Percentiles rank a stretch among this genome's conserved stretches.
Evolutionary conservation across 2,888 invertebrate genomes (phyloP).

Genomic region (Tetropium fuscum): DNA sequence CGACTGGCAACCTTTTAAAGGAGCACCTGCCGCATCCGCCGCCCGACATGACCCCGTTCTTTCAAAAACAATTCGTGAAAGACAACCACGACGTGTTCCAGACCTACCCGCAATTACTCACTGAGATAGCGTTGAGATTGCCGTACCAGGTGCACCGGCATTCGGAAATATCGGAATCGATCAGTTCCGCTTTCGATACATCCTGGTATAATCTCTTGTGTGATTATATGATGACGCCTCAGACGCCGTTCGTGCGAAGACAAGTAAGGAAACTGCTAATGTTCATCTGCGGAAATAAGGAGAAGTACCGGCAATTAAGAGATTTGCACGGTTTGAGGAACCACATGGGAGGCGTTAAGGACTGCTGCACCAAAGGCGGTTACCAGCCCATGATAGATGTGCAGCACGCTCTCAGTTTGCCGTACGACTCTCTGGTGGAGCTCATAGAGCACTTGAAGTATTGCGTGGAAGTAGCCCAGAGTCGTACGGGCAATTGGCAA

Average conservation of each 20-base stretch:
- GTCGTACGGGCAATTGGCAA: constrained; percentile 96
- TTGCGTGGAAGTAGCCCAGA: constrained; percentile 92
- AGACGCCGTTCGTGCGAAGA: constrained; percentile 88
- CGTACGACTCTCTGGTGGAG: constrained; percentile 92
- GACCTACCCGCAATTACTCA: constrained; percentile 92
- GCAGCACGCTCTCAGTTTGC: constrained; percentile 71
- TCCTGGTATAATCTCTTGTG: constrained; percentile 87
- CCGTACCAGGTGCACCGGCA: constrained; percentile 94
- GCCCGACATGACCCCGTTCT: constrained; percentile 97
- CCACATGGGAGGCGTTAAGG: constrained; percentile 78
- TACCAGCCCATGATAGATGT: constrained; percentile 65
- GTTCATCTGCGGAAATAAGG: constrained; percentile 94
- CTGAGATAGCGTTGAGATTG: constrained; percentile 93
- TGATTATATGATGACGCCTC: constrained; percentile 85
- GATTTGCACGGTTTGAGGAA: constrained; percentile 94
- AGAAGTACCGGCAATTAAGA: constrained; percentile 92
- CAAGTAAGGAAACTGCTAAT: constrained; percentile 93
- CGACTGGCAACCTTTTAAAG: constrained; percentile 80
- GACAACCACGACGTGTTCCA: constrained; percentile 94
- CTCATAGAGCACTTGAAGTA: constrained; percentile 95
- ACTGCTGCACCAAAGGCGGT: constrained; percentile 70
- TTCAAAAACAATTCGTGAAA: constrained; percentile 92
- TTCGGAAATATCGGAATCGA: constrained; percentile 69
- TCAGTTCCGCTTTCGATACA: constrained; percentile 68
- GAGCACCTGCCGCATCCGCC: constrained; percentile 84